Evolutionary conservation across 1,140 invertebrate genomes (phyloP).

Genomic region (Andrena cerasifolii): DNA sequence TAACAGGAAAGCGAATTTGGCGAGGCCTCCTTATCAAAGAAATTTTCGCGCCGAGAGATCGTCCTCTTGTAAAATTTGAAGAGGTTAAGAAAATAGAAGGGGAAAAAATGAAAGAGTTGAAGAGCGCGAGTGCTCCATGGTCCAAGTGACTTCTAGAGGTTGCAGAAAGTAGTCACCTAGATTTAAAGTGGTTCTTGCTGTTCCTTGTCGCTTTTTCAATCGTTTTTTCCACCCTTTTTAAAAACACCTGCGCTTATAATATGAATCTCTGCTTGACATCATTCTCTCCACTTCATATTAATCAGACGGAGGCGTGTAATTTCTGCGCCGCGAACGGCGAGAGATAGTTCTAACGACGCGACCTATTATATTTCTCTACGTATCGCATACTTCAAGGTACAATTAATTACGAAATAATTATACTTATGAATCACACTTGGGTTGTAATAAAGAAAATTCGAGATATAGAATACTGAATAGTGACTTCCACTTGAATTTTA

Average conservation of each 20-base stretch:
- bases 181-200: background rate
- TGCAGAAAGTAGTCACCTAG: conserved; percentile 3
- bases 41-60: background rate
- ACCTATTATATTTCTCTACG: too few relatives aligned
- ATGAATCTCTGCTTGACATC: background rate
- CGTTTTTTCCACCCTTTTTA: background rate
- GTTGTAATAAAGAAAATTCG: too few relatives aligned
- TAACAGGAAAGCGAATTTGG: too few relatives aligned
- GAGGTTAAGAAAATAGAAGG: background rate
- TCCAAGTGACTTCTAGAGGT: conserved; percentile 20
- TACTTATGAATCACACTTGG: too few relatives aligned
- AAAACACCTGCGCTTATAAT: background rate
- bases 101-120: background rate
- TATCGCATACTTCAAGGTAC: too few relatives aligned
- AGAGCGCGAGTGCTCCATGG: background rate
- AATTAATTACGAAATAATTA: too few relatives aligned
- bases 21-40: too few relatives aligned
- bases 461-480: too few relatives aligned
- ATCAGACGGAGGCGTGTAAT: too few relatives aligned
- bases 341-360: too few relatives aligned
- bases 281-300: background rate
- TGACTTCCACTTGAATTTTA: too few relatives aligned
- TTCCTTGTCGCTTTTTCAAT: background rate
- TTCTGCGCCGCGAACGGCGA: too few relatives aligned
- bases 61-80: background rate